These are phyloP conservation scores for Cydia fagiglandana DNA, from an alignment of 1,140 invertebrate genomes.

Conservation along the genomic window DNA sequence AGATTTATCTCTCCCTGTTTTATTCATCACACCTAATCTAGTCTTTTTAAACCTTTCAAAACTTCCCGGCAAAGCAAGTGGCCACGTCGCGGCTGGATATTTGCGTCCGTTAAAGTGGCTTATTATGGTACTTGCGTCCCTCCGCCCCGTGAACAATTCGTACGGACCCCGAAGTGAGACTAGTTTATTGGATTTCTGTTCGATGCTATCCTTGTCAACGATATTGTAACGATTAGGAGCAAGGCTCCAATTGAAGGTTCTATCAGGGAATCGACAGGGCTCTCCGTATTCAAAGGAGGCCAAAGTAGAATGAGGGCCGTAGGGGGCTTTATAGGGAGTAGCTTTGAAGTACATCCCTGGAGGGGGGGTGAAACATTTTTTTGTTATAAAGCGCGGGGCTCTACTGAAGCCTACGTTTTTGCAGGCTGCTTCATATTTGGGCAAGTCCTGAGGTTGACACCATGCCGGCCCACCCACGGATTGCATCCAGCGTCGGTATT, in stretches of 20 bases:
- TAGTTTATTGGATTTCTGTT: conserved; percentile 60
- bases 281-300: conserved; percentile 64
- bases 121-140: conserved; percentile 58
- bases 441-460: conserved; percentile 45
- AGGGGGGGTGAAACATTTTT: conserved; percentile 47
- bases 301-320: conserved; percentile 56
- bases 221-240: conserved; percentile 65
- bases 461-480: conserved; percentile 67
- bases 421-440: conserved; percentile 53
- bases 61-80: conserved; percentile 50
- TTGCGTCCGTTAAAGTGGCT: conserved; percentile 60
- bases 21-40: conserved; percentile 64
- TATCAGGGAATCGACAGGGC: conserved; percentile 63
- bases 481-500: conserved; percentile 50
- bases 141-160: conserved; percentile 63
- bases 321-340: conserved; percentile 53
- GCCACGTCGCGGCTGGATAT: conserved; percentile 58
- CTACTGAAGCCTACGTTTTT: conserved; percentile 65
- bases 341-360: conserved; percentile 64
- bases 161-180: conserved; percentile 66
- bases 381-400: conserved; percentile 46
- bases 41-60: conserved; percentile 62
- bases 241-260: conserved; percentile 55
- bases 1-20: conserved; percentile 55
- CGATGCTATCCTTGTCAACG: conserved; percentile 60